Percentiles rank a stretch among this genome's conserved stretches.
phyloP scores from a whole-genome alignment of 35 echinoderm and acorn worm genomes.

The Anneissia japonica region DNA sequence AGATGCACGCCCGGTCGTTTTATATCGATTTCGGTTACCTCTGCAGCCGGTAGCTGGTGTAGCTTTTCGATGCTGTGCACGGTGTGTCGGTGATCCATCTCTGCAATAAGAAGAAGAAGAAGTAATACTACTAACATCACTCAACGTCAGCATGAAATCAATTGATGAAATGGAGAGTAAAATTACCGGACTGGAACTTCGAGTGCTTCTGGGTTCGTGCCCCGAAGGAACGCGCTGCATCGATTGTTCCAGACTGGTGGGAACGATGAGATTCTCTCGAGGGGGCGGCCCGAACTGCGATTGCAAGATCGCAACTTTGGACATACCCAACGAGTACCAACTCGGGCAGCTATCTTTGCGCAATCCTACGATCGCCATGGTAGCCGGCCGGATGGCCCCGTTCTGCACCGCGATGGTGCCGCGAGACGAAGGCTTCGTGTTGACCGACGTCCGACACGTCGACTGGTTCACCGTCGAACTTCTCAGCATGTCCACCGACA shows the following conservation, averaged over 20 bases:
- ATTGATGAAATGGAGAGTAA: background rate
- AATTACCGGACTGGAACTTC: background rate
- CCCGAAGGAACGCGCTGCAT: background rate
- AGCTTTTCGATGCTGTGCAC: no score
- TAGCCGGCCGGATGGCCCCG: background rate
- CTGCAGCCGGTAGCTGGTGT: no score
- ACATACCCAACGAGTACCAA: background rate
- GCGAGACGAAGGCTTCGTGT: background rate
- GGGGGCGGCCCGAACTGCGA: background rate
- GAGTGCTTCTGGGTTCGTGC: background rate
- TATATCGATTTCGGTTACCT: no score
- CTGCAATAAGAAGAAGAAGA: no score
- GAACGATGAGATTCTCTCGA: background rate
- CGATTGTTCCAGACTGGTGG: background rate
- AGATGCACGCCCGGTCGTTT: no score
- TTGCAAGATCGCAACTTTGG: background rate
- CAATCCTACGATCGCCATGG: background rate
- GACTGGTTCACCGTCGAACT: background rate
- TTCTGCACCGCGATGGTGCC: background rate
- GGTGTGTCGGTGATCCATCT: no score
- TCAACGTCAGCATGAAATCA: no score
- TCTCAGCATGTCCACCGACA: background rate
- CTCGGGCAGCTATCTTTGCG: no score
- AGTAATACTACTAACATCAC: no score
- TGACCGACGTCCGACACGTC: background rate